Evolutionary conservation across 2,113 vertebrate genomes (phyloP).

Genomic region (Cheilinus undulatus): DNA sequence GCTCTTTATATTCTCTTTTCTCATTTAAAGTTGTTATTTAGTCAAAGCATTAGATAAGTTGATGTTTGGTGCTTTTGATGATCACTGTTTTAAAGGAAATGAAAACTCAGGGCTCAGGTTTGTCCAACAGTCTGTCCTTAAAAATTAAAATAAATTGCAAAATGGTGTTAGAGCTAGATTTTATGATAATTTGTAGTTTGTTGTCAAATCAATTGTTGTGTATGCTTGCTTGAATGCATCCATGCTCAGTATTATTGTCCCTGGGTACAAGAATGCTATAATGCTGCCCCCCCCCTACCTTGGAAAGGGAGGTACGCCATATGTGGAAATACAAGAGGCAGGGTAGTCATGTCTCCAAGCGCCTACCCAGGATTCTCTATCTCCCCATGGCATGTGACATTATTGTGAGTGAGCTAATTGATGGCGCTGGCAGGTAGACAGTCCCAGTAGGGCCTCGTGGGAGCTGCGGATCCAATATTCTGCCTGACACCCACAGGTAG

Average conservation of each 20-base stretch:
- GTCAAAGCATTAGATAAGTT: too few relatives aligned
- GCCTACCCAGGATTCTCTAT: conserved; percentile 7
- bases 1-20: too few relatives aligned
- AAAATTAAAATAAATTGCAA: too few relatives aligned
- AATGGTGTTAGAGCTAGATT: too few relatives aligned
- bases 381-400: conserved; percentile 35
- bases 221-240: neutral
- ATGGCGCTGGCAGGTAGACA: conserved; percentile 56
- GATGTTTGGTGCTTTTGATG: too few relatives aligned
- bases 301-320: neutral
- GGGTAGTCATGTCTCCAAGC: neutral
- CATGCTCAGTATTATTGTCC: neutral
- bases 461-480: conserved; percentile 56
- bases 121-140: too few relatives aligned
- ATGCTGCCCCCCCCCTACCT: neutral
- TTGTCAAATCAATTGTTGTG: too few relatives aligned
- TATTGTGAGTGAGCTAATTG: conserved; percentile 57
- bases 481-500: conserved; percentile 58
- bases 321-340: conserved; percentile 17
- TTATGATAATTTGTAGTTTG: too few relatives aligned
- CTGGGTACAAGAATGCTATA: neutral
- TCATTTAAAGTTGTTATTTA: too few relatives aligned
- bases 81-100: too few relatives aligned
- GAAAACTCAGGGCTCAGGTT: too few relatives aligned
- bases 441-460: conserved; percentile 45